Conservation (phyloP, 2,888 invertebrate genomes). For the Euclidia mi region DNA sequence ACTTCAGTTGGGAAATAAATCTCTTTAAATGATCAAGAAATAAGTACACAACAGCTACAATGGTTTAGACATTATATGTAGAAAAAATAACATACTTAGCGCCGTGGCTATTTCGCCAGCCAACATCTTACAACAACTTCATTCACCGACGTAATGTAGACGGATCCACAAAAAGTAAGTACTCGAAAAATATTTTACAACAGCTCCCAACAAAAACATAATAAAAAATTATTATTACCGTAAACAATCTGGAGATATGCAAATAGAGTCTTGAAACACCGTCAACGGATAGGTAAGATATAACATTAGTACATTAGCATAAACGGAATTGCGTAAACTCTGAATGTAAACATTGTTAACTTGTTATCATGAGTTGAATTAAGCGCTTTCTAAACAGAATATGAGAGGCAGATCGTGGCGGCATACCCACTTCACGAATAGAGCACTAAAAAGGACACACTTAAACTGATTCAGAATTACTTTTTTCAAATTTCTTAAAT, state of each 20-base stretch:
- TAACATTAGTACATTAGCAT: constrained; percentile 44
- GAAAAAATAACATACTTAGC: too few relatives aligned
- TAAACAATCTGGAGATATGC: constrained; percentile 45
- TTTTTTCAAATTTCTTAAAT: too few relatives aligned
- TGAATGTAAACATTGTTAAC: constrained; percentile 41
- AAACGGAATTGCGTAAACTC: constrained; percentile 43
- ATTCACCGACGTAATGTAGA: neutral
- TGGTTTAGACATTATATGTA: too few relatives aligned
- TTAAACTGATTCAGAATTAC: too few relatives aligned
- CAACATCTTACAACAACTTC: neutral
- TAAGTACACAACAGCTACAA: too few relatives aligned
- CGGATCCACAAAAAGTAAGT: neutral
- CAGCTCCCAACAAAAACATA: constrained; percentile 4
- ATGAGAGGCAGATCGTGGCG: too few relatives aligned
- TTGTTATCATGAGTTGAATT: constrained; percentile 19
- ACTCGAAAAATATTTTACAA: neutral
- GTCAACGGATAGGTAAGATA: constrained; percentile 40
- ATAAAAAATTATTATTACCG: constrained; percentile 28
- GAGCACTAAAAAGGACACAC: too few relatives aligned
- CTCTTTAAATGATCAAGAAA: too few relatives aligned
- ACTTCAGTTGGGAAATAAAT: too few relatives aligned
- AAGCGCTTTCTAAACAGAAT: neutral
- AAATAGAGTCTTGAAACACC: constrained; percentile 41
- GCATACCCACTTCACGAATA: too few relatives aligned
- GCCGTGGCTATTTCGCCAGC: too few relatives aligned